phyloP scores from a whole-genome alignment of 2,113 vertebrate genomes.

The Sinocyclocheilus rhinocerous region DNA sequence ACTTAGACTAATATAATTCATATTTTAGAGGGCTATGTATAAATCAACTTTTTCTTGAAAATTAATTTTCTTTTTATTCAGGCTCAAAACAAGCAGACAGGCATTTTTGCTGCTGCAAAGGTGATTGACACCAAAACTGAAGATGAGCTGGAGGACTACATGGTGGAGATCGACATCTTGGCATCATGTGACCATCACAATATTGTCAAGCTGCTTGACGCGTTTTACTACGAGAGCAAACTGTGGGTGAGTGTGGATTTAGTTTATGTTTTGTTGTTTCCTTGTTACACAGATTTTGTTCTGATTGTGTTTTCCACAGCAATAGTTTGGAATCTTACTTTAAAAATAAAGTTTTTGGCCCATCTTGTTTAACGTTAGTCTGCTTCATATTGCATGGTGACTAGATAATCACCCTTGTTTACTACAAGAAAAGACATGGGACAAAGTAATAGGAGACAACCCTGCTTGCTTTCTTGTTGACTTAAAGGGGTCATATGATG shows the following conservation, averaged over 20 bases:
- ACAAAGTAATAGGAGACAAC: neutral
- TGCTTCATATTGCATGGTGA: neutral
- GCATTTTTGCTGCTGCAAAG: slow-evolving; percentile 92
- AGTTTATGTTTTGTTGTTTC: neutral
- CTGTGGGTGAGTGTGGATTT: slow-evolving; percentile 84
- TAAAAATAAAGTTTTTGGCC: neutral
- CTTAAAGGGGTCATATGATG: no score
- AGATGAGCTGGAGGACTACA: slow-evolving; percentile 98
- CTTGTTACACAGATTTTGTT: neutral
- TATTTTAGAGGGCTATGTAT: neutral
- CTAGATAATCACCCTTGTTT: neutral
- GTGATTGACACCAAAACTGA: slow-evolving; percentile 98
- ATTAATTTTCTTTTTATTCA: slow-evolving; percentile 58
- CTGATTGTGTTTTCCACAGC: neutral
- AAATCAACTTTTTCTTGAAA: neutral
- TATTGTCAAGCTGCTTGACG: slow-evolving; percentile 95
- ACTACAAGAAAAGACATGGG: neutral
- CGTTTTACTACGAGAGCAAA: slow-evolving; percentile 95
- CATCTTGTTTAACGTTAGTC: neutral
- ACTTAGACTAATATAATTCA: neutral
- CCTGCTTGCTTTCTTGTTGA: neutral
- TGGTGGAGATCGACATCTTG: slow-evolving; percentile 98
- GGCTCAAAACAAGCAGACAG: slow-evolving; percentile 95
- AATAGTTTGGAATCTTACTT: neutral
- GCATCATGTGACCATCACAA: slow-evolving; percentile 94